Evolutionary conservation across 2,888 invertebrate species (phyloP), one percentile per base, ranked within the genome.

Genomic region (Gasteruption jaculator): DNA sequence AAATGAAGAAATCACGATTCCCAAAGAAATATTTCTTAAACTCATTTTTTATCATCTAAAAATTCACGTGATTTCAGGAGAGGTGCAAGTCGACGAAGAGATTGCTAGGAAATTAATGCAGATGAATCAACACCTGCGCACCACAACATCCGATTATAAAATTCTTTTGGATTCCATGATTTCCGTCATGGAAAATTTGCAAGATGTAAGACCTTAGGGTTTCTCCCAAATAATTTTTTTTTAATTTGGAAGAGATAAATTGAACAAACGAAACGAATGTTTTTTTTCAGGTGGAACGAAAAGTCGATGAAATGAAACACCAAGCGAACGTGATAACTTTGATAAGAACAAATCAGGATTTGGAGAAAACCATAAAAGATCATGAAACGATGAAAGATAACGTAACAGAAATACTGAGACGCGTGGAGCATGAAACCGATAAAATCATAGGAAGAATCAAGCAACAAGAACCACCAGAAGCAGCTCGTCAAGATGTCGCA

Each of bases 81-180:
- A 76, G 49, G 68, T 68, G 33, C 71, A 72, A 36, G 70, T 76
- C 52, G 79, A 81, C 52, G 76, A 81, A 38, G 76, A 77, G 58
- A 77, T 87, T 31, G 76, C 80, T 42, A 77, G 76, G 38, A 83
- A 83, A 67, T 71, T 89, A 35, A 73, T 78, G 40, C 77, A 83
- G 51, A 76, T 85, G 37, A 80, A 81, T 58, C 78, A 80, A 45
- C 78, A 81, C 53, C 69, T 88, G 42, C 78, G 82, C 55, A 76
- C 79, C 43, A 79, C 85, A 41, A 76, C 82, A 29, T 79, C 80
- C 10, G 83, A 88, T 56, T 89, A 87, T 61, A 81, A 83, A 61
- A 76, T 78, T 14, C 71, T 90, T 34, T 65, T 85, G 35, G 82
- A 85, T 63, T 81, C 82, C 71, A 72, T 86, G 34, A 76, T 84